Base-by-base conservation (phyloP, 2,113 vertebrate genomes). In the Salvelinus alpinus region DNA sequence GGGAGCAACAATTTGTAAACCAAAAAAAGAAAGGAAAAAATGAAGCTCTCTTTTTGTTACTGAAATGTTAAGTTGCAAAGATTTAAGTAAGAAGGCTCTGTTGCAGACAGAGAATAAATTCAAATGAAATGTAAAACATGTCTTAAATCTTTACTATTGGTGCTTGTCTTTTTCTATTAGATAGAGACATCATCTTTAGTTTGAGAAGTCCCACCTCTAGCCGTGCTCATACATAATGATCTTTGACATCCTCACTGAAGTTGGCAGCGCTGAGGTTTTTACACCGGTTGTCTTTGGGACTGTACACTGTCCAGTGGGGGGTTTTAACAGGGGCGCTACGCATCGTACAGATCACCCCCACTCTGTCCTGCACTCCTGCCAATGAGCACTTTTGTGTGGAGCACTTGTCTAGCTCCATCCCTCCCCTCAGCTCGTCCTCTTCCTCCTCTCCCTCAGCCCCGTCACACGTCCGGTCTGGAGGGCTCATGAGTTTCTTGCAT, bases 261-360 rank as follows among this genome's bases (percentile, higher is more conserved):
- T 87, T 90, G 76, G 89, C 92, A 78, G 94, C 91, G 29, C 93
- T 94, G 84, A 91, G 83, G 91, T 95, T 95, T 93, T 97, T 95
- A 44, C 92, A 94, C 9, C 95, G 95, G 94, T 99, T 98, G 94
- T 98, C 96, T 90, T 96, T 95, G 87, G 95, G 95, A 91, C 93
- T 93, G 89, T 89, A 92, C 0, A 86, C 86, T 64, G 93, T 95
- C 94, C 95, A 94, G 85, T 91, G 92, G 47, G 94, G 93, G 73
- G 92, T 93, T 85, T 94, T 94, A 78, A 94, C 88, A 0, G 94
- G 92, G 9, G 91, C 85, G 78, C 88, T 89, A 82, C 86, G 93
- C 8, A 89, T 83, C 1, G 90, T 92, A 88, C 94, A 95, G 83
- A 92, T 77, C 66, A 88, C 48, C 38, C 87, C 84, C 1, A 93